Base-by-base conservation (phyloP, 2,113 vertebrate genomes). In the Rallus limicola region DNA sequence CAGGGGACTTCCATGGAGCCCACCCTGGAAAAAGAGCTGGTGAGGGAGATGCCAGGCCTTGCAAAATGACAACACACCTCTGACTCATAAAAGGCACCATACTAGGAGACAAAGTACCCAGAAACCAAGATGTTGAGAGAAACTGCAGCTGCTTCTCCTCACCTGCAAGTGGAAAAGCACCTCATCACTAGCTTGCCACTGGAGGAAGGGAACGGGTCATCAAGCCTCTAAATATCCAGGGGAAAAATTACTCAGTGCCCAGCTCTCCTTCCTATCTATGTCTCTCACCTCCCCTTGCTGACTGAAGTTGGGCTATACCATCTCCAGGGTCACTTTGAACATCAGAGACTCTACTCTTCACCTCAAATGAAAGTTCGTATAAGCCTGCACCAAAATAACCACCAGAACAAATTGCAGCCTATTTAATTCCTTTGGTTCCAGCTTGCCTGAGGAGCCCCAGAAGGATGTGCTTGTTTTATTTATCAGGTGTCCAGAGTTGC, bases 391-490 rank as follows among this genome's bases (percentile, higher is more conserved):
- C 16, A 50, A 92, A 92, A 91, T 87, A 95, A 69, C 77, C 52
- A 79, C 26, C 44, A 67, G 42, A 91, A 82, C 55, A 7, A 95
- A 95, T 76, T 58, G 50, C 56, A 86, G 34, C 16, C 29, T 60
- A 7, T 71, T 82, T 91, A 59, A 78, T 86, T 84, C 62, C 50
- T 93, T 91, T 86, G 56, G 72, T 88, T 93, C 89, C 83, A 75
- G 18, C 71, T 71, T 33, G 77, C 48, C 64, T 82, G 62, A 85
- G 38, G 17, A 83, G 42, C 15, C 53, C 56, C 68, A 76, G 58
- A 82, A 93, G 38, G 60, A 75, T 18, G 44, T 0, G 3, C 48
- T 67, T 53, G 42, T 42, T 92, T 74, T 86, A 33, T 56, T 86
- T 23, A 81, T 25, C 15, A 89, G 65, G 26, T n/a, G 81, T 38